Evolutionary conservation across 2,797 vertebrate genomes (phyloP).

Genomic region (Hybognathus amarus): DNA sequence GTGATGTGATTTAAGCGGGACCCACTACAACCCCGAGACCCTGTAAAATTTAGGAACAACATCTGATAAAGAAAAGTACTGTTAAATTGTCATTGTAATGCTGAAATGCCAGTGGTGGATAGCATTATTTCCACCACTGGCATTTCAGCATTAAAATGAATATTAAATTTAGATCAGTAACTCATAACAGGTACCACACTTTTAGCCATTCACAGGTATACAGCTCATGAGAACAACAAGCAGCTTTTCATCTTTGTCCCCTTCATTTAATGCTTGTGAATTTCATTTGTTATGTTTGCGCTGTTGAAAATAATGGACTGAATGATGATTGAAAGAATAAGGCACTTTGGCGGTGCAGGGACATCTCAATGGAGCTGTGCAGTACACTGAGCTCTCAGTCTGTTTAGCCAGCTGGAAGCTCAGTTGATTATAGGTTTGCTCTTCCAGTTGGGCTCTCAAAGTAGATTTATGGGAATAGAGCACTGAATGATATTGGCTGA

Average conservation of each 20-base stretch:
- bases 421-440: conserved; percentile 32
- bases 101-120: not conserved
- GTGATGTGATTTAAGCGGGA: not conserved
- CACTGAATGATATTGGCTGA: conserved; percentile 42
- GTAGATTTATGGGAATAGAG: conserved; percentile 35
- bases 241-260: conserved; percentile 15
- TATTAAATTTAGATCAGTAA: too few species aligned
- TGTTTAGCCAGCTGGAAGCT: conserved; percentile 34
- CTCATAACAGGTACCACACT: not conserved
- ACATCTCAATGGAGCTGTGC: conserved; percentile 23
- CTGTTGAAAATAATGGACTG: conserved; percentile 40
- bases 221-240: not conserved
- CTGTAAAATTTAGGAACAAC: not conserved
- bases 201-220: not conserved
- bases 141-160: too few species aligned
- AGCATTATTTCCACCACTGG: too few species aligned
- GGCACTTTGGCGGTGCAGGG: conserved; percentile 4
- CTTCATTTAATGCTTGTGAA: conserved; percentile 32
- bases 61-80: not conserved
- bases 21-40: not conserved
- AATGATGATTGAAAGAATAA: conserved; percentile 37
- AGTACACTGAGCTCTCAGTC: conserved; percentile 9
- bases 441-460: conserved; percentile 48
- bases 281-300: conserved; percentile 39
- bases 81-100: not conserved